Percentiles rank a stretch among this genome's conserved stretches.
Conservation (phyloP, 2,113 vertebrate genomes). For the Petrocephalus zakoni region DNA sequence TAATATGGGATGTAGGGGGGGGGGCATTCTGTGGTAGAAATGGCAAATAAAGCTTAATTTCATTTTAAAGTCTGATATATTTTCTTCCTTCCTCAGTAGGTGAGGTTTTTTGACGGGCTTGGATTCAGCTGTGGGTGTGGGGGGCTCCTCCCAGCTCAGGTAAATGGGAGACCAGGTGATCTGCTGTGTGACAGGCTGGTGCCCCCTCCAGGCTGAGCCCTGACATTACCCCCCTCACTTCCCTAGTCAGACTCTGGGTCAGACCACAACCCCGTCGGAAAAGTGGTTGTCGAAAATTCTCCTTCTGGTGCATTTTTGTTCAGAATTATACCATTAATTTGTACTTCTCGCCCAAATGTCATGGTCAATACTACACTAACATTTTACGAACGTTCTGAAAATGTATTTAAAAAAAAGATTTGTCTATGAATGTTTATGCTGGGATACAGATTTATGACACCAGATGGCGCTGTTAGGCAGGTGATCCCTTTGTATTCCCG, state of each 20-base stretch:
- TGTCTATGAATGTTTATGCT: neutral
- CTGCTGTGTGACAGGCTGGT: neutral
- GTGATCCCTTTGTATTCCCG: neutral
- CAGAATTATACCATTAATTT: neutral
- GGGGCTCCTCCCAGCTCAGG: neutral
- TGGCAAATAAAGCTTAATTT: neutral
- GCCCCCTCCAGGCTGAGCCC: neutral
- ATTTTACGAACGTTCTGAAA: neutral
- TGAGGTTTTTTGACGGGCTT: neutral
- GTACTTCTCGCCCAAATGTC: neutral
- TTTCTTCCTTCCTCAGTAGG: neutral
- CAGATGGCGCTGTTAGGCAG: slow-evolving; percentile 19
- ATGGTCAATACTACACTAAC: neutral
- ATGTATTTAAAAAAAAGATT: neutral
- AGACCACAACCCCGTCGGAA: neutral
- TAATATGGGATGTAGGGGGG: neutral
- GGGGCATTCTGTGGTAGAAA: neutral
- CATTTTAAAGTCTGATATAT: neutral
- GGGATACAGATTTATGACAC: neutral
- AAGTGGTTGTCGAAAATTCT: neutral
- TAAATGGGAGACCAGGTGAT: neutral
- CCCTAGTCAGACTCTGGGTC: neutral
- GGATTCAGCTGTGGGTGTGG: neutral
- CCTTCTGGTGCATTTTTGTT: neutral
- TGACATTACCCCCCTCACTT: neutral